Evolutionary conservation across 2,888 invertebrate species (phyloP).

Genomic region (Tigriopus californicus): DNA sequence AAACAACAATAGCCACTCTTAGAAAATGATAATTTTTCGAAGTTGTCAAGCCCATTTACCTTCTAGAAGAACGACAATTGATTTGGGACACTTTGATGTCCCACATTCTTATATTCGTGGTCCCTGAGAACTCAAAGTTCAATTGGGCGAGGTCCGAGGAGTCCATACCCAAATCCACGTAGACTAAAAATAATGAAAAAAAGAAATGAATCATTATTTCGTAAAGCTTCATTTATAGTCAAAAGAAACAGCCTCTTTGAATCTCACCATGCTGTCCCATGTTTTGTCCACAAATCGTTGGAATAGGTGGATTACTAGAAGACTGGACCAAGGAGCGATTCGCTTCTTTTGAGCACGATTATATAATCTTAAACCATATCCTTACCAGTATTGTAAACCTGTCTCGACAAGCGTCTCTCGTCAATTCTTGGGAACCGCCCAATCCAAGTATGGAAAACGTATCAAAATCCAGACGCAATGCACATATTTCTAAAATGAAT

Average conservation of each 20-base stretch:
- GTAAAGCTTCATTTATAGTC: no score
- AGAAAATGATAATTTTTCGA: no score
- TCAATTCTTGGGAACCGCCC: not conserved
- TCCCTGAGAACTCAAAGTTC: not conserved
- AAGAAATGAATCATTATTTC: no score
- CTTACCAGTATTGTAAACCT: not conserved
- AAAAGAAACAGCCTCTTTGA: no score
- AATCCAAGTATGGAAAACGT: not conserved
- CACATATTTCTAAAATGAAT: not conserved
- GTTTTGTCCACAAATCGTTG: not conserved
- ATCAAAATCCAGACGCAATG: conserved; percentile 1
- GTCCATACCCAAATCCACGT: not conserved
- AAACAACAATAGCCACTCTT: no score
- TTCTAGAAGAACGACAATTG: not conserved
- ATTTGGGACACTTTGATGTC: conserved; percentile 7
- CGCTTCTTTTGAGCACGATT: no score
- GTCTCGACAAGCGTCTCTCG: not conserved
- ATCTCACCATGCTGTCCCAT: not conserved
- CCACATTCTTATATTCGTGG: not conserved
- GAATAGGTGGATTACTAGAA: not conserved
- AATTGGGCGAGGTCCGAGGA: not conserved
- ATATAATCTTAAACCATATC: no score
- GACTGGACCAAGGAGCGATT: not conserved
- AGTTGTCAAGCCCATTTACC: no score
- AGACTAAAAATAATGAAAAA: not conserved